phyloP scores from a whole-genome alignment of 2,888 invertebrate species.

The Eupithecia vulgata region DNA sequence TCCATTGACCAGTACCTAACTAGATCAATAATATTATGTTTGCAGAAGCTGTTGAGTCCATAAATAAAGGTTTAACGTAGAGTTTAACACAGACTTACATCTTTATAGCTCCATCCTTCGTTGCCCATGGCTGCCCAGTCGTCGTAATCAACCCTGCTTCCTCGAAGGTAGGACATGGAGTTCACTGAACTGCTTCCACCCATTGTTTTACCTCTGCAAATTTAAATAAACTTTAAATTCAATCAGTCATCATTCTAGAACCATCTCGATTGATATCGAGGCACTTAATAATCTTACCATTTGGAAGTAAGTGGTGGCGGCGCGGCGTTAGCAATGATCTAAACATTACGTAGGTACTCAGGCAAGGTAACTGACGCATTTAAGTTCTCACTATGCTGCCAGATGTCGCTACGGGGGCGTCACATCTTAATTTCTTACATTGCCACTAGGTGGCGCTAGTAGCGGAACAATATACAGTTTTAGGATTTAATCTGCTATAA shows the following conservation, averaged over 20 bases:
- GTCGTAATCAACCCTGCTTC: slow-evolving; percentile 85
- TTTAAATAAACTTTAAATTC: background rate
- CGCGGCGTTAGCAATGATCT: no score
- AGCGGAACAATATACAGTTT: background rate
- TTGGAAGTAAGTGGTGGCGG: no score
- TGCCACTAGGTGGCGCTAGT: background rate
- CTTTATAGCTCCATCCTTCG: slow-evolving; percentile 84
- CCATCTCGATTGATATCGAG: no score
- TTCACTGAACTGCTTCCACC: slow-evolving; percentile 87
- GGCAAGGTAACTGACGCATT: background rate
- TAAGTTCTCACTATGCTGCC: background rate
- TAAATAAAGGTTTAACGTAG: background rate
- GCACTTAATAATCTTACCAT: no score
- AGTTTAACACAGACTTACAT: slow-evolving; percentile 58
- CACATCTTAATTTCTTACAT: background rate
- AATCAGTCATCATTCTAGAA: no score
- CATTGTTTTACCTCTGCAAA: slow-evolving; percentile 83
- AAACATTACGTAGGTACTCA: no score
- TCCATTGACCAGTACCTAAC: background rate
- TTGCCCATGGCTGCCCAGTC: slow-evolving; percentile 85
- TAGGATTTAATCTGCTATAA: background rate
- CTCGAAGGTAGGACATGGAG: slow-evolving; percentile 85
- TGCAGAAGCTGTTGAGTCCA: background rate
- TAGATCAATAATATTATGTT: background rate
- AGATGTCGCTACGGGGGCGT: background rate